Conservation (phyloP, 1,140 invertebrate genomes). For the Oryctes rhinoceros region DNA sequence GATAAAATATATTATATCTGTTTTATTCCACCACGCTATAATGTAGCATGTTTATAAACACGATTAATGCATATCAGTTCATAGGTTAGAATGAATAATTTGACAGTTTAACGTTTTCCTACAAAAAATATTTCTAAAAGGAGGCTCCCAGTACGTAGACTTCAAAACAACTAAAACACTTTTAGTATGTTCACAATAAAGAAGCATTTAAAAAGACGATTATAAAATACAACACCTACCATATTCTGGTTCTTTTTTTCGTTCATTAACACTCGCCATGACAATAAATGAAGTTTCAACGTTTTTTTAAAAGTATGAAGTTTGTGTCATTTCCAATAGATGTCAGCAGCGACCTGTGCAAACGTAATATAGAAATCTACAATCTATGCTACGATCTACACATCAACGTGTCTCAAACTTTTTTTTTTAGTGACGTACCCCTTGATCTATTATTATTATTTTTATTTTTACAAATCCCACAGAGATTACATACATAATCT, state of each 20-base stretch:
- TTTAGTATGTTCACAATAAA: neutral
- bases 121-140: slow-evolving; percentile 17
- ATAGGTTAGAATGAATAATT: slow-evolving; percentile 41
- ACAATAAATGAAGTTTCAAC: slow-evolving; percentile 32
- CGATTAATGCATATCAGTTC: slow-evolving; percentile 16
- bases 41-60: slow-evolving; percentile 42
- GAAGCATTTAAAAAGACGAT: slow-evolving; percentile 11
- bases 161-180: neutral
- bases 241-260: slow-evolving; percentile 42
- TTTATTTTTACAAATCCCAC: too few species aligned
- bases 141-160: neutral
- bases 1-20: neutral
- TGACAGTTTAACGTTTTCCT: slow-evolving; percentile 25
- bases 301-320: slow-evolving; percentile 24
- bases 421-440: too few species aligned
- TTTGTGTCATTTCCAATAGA: slow-evolving; percentile 6
- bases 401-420: too few species aligned
- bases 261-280: slow-evolving; percentile 43
- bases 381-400: too few species aligned
- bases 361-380: too few species aligned
- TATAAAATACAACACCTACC: slow-evolving; percentile 43
- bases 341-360: neutral
- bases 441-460: too few species aligned
- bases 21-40: neutral
- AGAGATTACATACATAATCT: too few species aligned